Conservation (phyloP, 2,113 vertebrate species). For the Proteles cristata region DNA sequence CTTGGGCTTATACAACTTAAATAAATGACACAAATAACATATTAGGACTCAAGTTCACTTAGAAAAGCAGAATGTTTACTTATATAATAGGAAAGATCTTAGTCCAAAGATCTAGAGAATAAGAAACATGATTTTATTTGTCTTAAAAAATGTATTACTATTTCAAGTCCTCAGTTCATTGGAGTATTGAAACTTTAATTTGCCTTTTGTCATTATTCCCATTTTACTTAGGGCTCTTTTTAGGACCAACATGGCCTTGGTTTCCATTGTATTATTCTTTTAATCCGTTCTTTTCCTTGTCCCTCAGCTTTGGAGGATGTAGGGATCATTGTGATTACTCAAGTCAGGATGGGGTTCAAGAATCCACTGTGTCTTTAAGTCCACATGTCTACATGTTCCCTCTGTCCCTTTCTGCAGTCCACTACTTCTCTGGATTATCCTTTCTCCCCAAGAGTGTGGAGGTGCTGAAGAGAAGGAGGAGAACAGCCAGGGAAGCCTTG, state of each 20-base stretch:
- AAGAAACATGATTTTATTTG: background rate
- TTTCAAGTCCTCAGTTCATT: background rate
- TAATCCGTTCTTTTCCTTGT: background rate
- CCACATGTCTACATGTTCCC: background rate
- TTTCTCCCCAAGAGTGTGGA: background rate
- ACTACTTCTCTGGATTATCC: background rate
- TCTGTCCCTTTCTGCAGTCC: too few species aligned
- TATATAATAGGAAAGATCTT: background rate
- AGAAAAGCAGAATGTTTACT: background rate
- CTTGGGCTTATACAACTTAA: background rate
- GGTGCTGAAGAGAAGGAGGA: accelerated
- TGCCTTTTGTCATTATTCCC: background rate
- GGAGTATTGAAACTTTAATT: background rate
- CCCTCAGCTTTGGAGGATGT: background rate
- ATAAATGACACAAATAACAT: background rate
- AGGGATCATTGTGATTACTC: background rate
- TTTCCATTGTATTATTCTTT: background rate
- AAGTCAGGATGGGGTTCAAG: background rate
- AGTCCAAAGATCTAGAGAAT: background rate
- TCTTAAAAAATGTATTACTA: background rate
- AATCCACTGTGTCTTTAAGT: background rate
- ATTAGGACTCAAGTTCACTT: background rate
- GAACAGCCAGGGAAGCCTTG: background rate
- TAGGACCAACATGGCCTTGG: background rate
- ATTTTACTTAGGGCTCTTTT: background rate